Conservation (phyloP, 2,113 vertebrate genomes). For the Mus musculus region DNA sequence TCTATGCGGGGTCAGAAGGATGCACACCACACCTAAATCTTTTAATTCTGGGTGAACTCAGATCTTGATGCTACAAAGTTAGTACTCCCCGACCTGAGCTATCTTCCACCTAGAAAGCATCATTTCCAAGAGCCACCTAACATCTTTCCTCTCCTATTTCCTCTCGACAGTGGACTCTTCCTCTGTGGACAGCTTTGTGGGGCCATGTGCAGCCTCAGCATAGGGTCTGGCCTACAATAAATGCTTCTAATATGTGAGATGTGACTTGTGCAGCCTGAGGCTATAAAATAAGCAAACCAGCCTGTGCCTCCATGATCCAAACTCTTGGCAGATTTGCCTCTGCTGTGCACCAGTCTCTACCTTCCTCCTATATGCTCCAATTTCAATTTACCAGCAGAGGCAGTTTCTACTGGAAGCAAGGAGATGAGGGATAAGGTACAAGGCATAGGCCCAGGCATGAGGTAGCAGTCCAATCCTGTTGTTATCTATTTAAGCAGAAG, state of each 20-base stretch:
- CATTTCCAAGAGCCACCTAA: background rate
- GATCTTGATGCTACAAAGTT: background rate
- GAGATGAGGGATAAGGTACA: background rate
- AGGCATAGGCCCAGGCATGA: background rate
- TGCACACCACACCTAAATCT: background rate
- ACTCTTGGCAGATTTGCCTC: background rate
- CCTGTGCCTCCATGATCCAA: background rate
- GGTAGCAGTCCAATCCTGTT: background rate
- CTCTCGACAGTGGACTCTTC: background rate
- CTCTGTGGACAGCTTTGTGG: background rate
- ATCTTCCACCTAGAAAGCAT: fast-evolving
- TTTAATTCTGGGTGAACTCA: background rate
- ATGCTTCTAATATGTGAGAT: background rate
- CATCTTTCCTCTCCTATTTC: background rate
- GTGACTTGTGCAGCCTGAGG: background rate
- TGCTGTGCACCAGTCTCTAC: background rate
- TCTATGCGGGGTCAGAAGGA: background rate
- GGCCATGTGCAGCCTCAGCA: background rate
- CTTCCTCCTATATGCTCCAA: background rate
- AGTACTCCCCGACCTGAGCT: background rate
- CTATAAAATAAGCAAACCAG: background rate
- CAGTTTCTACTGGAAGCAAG: background rate
- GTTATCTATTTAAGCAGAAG: background rate
- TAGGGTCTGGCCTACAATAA: background rate
- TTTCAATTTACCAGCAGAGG: background rate